Percentiles rank a stretch among this genome's conserved stretches.
These are phyloP conservation scores for Vimba vimba DNA, from an alignment of 2,113 vertebrate genomes.

Conservation along the genomic window DNA sequence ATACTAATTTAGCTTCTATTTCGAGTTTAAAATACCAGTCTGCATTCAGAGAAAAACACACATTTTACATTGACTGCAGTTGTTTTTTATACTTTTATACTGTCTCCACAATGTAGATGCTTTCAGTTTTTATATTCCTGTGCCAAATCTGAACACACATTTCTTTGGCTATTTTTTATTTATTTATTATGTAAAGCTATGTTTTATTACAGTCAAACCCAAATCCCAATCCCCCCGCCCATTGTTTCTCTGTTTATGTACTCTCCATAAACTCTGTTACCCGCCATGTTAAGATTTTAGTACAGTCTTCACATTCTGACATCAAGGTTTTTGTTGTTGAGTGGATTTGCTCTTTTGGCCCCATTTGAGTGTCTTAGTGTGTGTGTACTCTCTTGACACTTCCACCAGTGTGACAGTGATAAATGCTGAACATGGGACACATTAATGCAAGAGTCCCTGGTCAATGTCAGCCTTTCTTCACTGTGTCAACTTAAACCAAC, in stretches of 20 bases:
- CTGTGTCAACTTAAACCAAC: conserved; percentile 99
- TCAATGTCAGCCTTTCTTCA: conserved; percentile 98
- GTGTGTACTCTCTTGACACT: conserved; percentile 64
- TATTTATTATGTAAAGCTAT: background rate
- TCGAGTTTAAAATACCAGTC: background rate
- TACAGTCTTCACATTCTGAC: conserved; percentile 48
- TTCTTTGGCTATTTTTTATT: too few relatives aligned
- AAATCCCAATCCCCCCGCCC: background rate
- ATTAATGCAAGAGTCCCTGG: conserved; percentile 96
- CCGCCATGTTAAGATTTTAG: conserved; percentile 34
- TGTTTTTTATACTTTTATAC: background rate
- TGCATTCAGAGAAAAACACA: background rate
- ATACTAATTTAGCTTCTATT: background rate
- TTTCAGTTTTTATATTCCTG: background rate
- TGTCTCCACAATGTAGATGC: background rate
- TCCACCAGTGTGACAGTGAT: conserved; percentile 91
- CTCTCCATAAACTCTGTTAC: background rate
- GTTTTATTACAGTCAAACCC: background rate
- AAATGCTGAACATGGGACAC: conserved; percentile 97
- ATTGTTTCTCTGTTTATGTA: conserved; percentile 1
- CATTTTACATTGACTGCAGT: background rate
- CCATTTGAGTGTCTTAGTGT: conserved; percentile 37
- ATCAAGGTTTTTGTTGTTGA: conserved; percentile 44
- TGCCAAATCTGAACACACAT: background rate
- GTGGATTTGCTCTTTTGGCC: conserved; percentile 37